A percentile compares a stretch with the other conserved stretches of the same genome.
Evolutionary conservation across 2,888 invertebrate species (phyloP).

Genomic region (Patella pellucida): DNA sequence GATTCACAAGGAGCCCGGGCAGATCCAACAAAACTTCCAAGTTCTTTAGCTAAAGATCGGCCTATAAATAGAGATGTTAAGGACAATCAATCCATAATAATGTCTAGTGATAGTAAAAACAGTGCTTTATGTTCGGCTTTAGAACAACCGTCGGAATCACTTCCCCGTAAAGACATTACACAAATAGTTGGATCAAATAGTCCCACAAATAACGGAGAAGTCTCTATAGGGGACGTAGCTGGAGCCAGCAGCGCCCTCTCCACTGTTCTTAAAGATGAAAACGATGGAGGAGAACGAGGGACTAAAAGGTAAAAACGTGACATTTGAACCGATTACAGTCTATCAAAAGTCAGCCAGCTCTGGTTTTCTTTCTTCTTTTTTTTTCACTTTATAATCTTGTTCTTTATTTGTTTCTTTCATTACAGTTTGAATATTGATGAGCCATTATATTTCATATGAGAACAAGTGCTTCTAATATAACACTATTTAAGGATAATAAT

Average conservation of each 20-base stretch:
- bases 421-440: no score
- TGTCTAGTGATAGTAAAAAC: constrained; percentile 11
- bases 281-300: constrained; percentile 14
- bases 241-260: constrained; percentile 17
- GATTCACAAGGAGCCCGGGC: constrained; percentile 3
- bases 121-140: constrained; percentile 11
- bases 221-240: background rate
- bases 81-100: background rate
- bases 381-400: background rate
- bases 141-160: constrained; percentile 5
- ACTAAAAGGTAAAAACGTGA: constrained; percentile 12
- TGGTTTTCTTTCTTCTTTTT: background rate
- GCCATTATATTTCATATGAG: no score
- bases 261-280: constrained; percentile 14
- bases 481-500: no score
- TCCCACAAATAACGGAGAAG: constrained; percentile 15
- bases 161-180: constrained; percentile 7
- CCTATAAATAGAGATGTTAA: background rate
- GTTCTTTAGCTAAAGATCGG: background rate
- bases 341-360: background rate
- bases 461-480: no score
- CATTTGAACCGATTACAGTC: constrained; percentile 10
- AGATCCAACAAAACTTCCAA: constrained; percentile 8
- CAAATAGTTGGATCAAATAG: constrained; percentile 11
- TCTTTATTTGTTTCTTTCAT: background rate